Conservation (phyloP, 2,888 invertebrate genomes). For the Drosophila dives region DNA sequence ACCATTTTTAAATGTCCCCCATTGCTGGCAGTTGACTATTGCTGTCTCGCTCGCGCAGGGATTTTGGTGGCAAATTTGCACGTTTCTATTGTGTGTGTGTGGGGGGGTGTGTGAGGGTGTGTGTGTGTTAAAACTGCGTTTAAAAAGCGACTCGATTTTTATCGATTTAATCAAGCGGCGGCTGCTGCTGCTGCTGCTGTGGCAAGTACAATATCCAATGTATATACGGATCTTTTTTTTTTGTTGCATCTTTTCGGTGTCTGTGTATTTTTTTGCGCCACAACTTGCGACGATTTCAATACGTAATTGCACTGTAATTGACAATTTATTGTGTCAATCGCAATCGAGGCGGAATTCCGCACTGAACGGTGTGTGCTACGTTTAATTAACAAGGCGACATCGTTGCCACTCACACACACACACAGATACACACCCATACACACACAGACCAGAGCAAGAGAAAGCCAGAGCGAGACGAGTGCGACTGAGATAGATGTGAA, state of each 20-base stretch:
- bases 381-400: conserved; percentile 78
- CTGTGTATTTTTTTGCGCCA: conserved; percentile 25
- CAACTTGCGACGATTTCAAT: conserved; percentile 73
- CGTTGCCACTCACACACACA: conserved; percentile 56
- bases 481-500: conserved; percentile 6
- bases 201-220: conserved; percentile 31
- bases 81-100: conserved; percentile 73
- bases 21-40: conserved; percentile 8
- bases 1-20: conserved; percentile 56
- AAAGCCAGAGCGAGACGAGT: background rate
- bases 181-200: conserved; percentile 39
- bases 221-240: conserved; percentile 7
- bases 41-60: conserved; percentile 3
- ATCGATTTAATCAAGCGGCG: conserved; percentile 78
- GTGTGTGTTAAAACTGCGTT: conserved; percentile 57
- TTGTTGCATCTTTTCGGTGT: conserved; percentile 22
- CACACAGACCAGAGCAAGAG: background rate
- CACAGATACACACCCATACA: background rate
- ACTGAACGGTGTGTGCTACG: conserved; percentile 68
- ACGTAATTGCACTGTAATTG: conserved; percentile 81
- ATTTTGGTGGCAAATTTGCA: conserved; percentile 62
- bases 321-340: conserved; percentile 82
- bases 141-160: conserved; percentile 75
- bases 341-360: conserved; percentile 73
- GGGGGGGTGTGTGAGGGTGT: conserved; percentile 20